These are phyloP conservation scores for Chascanopsetta lugubris DNA, from an alignment of 2,113 vertebrate genomes.

Conservation along the genomic window DNA sequence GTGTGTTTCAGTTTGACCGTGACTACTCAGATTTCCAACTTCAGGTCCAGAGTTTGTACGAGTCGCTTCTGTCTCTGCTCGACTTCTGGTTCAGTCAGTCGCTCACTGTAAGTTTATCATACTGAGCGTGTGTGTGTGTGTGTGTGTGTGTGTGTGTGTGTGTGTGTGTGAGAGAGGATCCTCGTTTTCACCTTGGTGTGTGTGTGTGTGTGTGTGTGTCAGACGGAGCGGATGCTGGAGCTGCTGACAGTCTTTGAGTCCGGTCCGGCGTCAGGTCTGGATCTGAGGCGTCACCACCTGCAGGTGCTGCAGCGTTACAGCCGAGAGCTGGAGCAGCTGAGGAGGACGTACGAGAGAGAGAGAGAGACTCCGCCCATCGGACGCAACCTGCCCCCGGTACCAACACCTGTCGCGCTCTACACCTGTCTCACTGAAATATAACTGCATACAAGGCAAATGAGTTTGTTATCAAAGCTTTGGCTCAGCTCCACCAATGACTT, in stretches of 20 bases:
- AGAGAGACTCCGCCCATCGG: slow-evolving; percentile 80
- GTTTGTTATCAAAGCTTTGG: too few species aligned
- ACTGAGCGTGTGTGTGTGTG: background rate
- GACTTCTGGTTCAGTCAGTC: slow-evolving; percentile 82
- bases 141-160: background rate
- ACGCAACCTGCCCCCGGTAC: slow-evolving; percentile 83
- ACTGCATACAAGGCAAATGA: too few species aligned
- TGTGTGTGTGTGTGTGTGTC: background rate
- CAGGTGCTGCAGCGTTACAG: slow-evolving; percentile 80
- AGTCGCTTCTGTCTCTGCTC: slow-evolving; percentile 80
- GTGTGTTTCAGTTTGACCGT: slow-evolving; percentile 83
- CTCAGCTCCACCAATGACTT: too few species aligned
- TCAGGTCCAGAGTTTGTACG: slow-evolving; percentile 79
- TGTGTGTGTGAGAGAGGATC: too few species aligned
- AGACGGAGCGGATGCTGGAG: slow-evolving; percentile 84
- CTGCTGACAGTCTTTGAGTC: slow-evolving; percentile 80
- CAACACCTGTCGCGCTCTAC: background rate
- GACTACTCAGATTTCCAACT: slow-evolving; percentile 85
- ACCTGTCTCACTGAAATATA: background rate
- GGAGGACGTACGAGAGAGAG: slow-evolving; percentile 81
- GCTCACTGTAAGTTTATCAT: slow-evolving; percentile 76
- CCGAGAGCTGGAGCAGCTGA: slow-evolving; percentile 81
- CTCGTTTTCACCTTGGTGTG: background rate
- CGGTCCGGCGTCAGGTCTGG: slow-evolving; percentile 71
- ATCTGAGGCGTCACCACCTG: slow-evolving; percentile 78